Evolutionary conservation across 2,797 vertebrate genomes (phyloP), one percentile per base, ranked within the genome.

Genomic region (Taenioides sp.): DNA sequence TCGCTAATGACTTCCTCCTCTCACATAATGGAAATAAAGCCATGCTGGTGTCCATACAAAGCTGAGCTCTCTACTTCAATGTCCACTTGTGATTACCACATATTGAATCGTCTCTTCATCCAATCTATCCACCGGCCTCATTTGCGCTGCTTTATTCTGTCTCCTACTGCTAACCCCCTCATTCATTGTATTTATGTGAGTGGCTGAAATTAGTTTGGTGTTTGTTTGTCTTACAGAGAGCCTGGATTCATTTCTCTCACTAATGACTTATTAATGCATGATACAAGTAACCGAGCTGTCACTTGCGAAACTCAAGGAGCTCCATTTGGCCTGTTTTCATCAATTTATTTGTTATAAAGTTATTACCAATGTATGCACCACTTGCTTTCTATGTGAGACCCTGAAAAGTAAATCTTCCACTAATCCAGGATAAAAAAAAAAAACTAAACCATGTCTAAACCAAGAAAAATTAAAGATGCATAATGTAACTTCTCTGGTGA

Each of bases 201-300:
- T 65, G 80, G 72, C 80, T 76, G 72, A 84, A 83, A 88, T 87
- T 83, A 85, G 81, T 77, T 67, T 69, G 78, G 80, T 80, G 84
- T 89, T 86, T 87, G 81, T 89, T 88, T 88, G 86, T 86, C 73
- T 78, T 66, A 62, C 62, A 37, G n/a, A 81, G 70, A 3, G 50
- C 55, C 75, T 59, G 73, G 77, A 81, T 79, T 86, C 83, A 86
- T 89, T 89, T 88, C 82, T 86, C 80, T 80, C 82, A 64, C 76
- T 89, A 88, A 90, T 84, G 84, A 85, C 74, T 81, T 84, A 85
- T 86, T 87, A 87, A 90, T 81, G 81, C 80, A 86, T 81, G 82
- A 84, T 79, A 52, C 74, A 69, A 68, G 77, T 84, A 88, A 89
- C 83, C 65, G 77, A 86, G 74, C 80, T 87, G 85, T 86, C 84